phyloP scores from a whole-genome alignment of 2,888 invertebrate species.

The Tryphoninae sp. region DNA sequence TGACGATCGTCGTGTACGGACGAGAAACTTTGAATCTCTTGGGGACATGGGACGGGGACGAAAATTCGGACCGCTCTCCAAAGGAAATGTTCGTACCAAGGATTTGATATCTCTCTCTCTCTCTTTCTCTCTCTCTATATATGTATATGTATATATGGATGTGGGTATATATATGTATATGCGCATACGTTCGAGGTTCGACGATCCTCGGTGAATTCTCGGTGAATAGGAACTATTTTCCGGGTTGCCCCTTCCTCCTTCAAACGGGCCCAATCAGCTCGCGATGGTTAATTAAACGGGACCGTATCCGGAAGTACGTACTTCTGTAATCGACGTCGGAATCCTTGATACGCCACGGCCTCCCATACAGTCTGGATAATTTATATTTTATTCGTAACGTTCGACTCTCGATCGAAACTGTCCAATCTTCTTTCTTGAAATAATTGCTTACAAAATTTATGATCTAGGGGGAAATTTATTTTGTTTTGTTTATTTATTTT shows the following conservation, averaged over 20 bases:
- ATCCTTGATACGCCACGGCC: neutral
- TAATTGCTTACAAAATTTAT: neutral
- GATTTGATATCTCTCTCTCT: neutral
- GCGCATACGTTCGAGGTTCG: constrained; percentile 34
- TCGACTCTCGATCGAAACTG: neutral
- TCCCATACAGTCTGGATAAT: too few species aligned
- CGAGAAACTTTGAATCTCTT: constrained; percentile 66
- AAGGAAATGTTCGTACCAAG: constrained; percentile 48
- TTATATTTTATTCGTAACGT: neutral
- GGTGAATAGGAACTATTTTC: neutral
- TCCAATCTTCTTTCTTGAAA: neutral
- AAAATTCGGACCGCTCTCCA: constrained; percentile 65
- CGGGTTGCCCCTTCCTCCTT: constrained; percentile 57
- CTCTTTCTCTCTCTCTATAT: neutral
- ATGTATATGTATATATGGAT: constrained; percentile 27
- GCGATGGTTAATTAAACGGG: constrained; percentile 69
- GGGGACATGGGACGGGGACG: constrained; percentile 46
- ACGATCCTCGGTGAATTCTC: constrained; percentile 44
- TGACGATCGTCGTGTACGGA: constrained; percentile 51
- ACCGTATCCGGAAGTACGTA: constrained; percentile 52
- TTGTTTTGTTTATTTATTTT: neutral
- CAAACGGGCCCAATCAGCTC: constrained; percentile 61
- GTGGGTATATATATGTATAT: constrained; percentile 6
- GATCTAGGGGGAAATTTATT: neutral
- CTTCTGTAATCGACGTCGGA: constrained; percentile 33